Base-by-base conservation (phyloP, 2,797 vertebrate genomes). In the Lacerta agilis region DNA sequence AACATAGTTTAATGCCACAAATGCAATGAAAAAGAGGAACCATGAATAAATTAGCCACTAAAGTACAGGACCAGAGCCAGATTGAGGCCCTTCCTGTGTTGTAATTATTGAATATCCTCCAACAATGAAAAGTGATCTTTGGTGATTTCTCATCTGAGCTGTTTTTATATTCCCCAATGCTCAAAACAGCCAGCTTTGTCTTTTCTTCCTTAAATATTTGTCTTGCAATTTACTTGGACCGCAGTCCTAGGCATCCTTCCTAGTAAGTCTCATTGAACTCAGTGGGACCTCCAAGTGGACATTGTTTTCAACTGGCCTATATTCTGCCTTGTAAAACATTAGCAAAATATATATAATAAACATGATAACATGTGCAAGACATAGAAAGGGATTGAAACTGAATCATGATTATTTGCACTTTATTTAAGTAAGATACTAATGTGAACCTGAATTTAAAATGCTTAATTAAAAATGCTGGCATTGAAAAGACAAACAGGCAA, bases 321-420 rank as follows among this genome's bases (percentile, higher is more conserved):
- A 45, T 9, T 45, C 55, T 75, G 55, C 83, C 29, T 33, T 76
- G 20, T 20, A 64, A 36, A 43, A 23, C 55, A 38, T 58, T 25
- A 69, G 38, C 25, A 15, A 75, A 75, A 41, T 4, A 45, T 55
- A 72, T 15, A 18, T 43, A 72, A 71, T 38, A 55, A 29, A 36
- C 45, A 75, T 77, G 36, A 78, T 25, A 82, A 67, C 41, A 76
- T n/a, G 41, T 79, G 4, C 29, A 61, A 81, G 66, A 36, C 49
- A 79, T 23, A 84, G 43, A 41, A 90, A 88, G 43, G 9, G 7
- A 41, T 86, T 71, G 83, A 75, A 91, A 86, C 49, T 81, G 5
- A 45, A 36, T 11, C 79, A n/a, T 80, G 66, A 88, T 83, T 91
- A 71, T 88, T 89, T 71, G 49, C 79, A 84, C 89, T 87, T 55